A percentile compares a stretch with the other conserved stretches of the same genome.
phyloP scores from a whole-genome alignment of 2,113 vertebrate genomes.

The Phaethon lepturus region DNA sequence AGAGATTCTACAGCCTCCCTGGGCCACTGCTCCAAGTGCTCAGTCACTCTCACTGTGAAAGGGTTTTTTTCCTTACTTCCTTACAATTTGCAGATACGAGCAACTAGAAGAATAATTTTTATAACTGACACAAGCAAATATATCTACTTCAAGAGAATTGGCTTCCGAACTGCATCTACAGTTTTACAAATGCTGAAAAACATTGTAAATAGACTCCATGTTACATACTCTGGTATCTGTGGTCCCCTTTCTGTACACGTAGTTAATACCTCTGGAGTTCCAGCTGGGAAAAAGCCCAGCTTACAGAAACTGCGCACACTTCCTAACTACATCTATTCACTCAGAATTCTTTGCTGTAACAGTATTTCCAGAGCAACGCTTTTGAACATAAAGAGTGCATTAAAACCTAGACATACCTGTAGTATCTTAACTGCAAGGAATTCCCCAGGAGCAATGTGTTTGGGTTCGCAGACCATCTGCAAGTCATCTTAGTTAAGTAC shows the following conservation, averaged over 20 bases:
- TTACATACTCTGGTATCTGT: fast-evolving
- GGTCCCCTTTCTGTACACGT: not conserved
- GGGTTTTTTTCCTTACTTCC: not conserved
- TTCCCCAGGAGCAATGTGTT: slow-evolving; percentile 58
- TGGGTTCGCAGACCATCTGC: slow-evolving; percentile 82
- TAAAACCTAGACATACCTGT: slow-evolving; percentile 68
- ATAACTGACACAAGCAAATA: not conserved
- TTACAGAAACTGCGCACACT: not conserved
- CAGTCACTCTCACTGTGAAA: not conserved
- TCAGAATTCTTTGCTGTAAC: not conserved
- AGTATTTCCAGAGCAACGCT: not conserved
- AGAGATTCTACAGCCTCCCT: too few species aligned
- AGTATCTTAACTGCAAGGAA: slow-evolving; percentile 76
- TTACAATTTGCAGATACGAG: not conserved
- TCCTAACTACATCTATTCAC: not conserved
- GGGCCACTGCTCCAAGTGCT: not conserved
- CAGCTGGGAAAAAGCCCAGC: not conserved
- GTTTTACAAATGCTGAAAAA: not conserved
- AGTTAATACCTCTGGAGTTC: not conserved
- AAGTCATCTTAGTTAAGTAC: slow-evolving; percentile 85
- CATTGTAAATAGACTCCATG: not conserved
- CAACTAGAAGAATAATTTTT: not conserved
- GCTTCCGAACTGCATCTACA: not conserved
- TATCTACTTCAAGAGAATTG: not conserved
- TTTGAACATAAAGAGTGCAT: not conserved